These are phyloP conservation scores for Thoracochromis brauschi DNA, from an alignment of 2,113 vertebrate genomes.

Conservation along the genomic window DNA sequence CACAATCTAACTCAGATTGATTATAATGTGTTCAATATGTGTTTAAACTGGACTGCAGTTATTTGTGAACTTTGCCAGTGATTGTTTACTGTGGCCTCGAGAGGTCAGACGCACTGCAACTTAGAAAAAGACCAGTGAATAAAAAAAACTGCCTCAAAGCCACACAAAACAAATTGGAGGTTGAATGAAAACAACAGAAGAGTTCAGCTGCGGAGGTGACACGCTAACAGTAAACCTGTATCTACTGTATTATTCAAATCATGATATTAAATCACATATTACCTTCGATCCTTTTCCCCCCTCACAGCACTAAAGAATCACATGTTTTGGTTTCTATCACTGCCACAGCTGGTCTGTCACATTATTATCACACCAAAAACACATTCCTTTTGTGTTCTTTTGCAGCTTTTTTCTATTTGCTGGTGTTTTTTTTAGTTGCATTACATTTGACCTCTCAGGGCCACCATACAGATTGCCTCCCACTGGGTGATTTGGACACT, in stretches of 20 bases:
- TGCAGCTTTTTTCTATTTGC: not conserved
- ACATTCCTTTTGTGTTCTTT: not conserved
- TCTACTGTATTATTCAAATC: not conserved
- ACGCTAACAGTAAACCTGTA: not conserved
- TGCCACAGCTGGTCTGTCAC: not conserved
- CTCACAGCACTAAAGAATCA: not conserved
- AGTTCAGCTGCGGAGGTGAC: not conserved
- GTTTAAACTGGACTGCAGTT: not conserved
- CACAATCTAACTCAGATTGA: not conserved
- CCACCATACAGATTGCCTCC: not conserved
- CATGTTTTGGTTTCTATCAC: not conserved
- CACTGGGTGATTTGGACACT: not conserved
- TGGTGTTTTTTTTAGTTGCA: not conserved
- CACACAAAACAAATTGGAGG: not conserved
- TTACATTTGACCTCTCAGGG: not conserved
- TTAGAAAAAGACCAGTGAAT: not conserved
- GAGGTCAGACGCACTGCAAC: not conserved
- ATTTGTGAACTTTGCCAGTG: not conserved
- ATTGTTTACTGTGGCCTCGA: not conserved
- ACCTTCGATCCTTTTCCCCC: rapidly evolving
- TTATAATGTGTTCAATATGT: not conserved
- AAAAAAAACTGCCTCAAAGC: not conserved
- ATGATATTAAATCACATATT: not conserved
- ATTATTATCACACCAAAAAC: not conserved
- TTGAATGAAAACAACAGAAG: not conserved